Conservation (phyloP, 1,140 invertebrate species). For the Drosophila setifemur region DNA sequence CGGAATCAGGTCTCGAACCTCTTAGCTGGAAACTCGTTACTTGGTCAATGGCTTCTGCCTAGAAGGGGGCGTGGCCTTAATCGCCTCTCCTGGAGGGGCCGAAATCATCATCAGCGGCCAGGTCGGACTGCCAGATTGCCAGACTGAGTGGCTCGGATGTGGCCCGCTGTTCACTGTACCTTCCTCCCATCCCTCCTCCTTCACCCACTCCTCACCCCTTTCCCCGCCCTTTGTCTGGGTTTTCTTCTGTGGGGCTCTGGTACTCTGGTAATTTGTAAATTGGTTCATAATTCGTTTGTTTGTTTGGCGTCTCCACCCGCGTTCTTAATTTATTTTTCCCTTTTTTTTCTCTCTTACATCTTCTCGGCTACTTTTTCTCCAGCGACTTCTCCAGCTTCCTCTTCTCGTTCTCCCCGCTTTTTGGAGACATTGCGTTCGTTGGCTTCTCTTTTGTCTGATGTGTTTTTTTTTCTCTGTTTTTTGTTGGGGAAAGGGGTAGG, state of each 20-base stretch:
- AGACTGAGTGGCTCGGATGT: slow-evolving; percentile 3
- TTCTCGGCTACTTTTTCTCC: slow-evolving; percentile 13
- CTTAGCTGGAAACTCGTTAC: slow-evolving; percentile 61
- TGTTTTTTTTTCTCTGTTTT: slow-evolving; percentile 9
- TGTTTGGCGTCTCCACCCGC: slow-evolving; percentile 41
- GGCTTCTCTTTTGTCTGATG: slow-evolving; percentile 67
- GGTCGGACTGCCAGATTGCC: not conserved
- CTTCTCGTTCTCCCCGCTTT: slow-evolving; percentile 11
- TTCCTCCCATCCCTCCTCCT: no score
- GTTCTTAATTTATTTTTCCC: no score
- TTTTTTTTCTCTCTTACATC: not conserved
- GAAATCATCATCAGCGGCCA: not conserved
- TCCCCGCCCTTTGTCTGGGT: slow-evolving; percentile 4
- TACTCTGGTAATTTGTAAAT: slow-evolving; percentile 77
- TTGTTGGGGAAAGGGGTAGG: slow-evolving; percentile 24
- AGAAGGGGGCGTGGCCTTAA: slow-evolving; percentile 40
- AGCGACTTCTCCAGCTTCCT: slow-evolving; percentile 3
- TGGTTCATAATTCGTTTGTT: slow-evolving; percentile 76
- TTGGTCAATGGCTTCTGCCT: slow-evolving; percentile 70
- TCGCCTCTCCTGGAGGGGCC: slow-evolving; percentile 16
- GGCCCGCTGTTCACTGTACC: slow-evolving; percentile 20
- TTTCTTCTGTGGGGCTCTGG: slow-evolving; percentile 16
- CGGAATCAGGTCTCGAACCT: slow-evolving; percentile 27
- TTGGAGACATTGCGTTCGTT: slow-evolving; percentile 75
- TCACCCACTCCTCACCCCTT: no score